phyloP scores from a whole-genome alignment of 1,140 invertebrate genomes.

The Conopomorpha cramerella region DNA sequence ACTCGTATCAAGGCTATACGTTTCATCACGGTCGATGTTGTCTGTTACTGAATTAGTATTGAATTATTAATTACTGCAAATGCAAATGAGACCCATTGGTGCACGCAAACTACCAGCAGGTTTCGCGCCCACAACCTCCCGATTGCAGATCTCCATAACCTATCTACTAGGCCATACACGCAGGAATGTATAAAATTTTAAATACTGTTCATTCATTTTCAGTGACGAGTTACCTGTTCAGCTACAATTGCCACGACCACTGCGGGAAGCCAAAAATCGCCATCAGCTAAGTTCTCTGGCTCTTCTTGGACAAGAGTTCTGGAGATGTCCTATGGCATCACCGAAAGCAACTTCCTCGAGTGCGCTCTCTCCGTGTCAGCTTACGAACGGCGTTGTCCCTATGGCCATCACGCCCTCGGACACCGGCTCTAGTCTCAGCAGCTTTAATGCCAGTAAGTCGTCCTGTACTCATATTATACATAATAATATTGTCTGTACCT shows the following conservation, averaged over 20 bases:
- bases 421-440: slow-evolving; percentile 66
- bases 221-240: slow-evolving; percentile 94
- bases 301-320: slow-evolving; percentile 90
- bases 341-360: slow-evolving; percentile 60
- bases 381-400: slow-evolving; percentile 39
- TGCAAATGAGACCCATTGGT: too few species aligned
- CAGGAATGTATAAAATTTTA: slow-evolving; percentile 6
- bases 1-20: too few species aligned
- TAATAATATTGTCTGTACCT: too few species aligned
- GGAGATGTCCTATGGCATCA: slow-evolving; percentile 84
- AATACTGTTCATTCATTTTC: slow-evolving; percentile 24
- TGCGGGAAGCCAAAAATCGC: slow-evolving; percentile 84
- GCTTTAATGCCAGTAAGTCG: slow-evolving; percentile 63
- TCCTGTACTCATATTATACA: background rate
- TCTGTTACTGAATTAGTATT: too few species aligned
- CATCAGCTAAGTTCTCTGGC: slow-evolving; percentile 89
- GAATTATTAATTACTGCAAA: too few species aligned
- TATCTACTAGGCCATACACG: too few species aligned
- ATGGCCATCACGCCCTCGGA: slow-evolving; percentile 65
- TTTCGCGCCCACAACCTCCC: too few species aligned
- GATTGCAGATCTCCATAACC: too few species aligned
- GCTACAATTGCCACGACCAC: slow-evolving; percentile 80
- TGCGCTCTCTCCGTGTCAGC: slow-evolving; percentile 33
- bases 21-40: too few species aligned
- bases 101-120: too few species aligned